Percentiles rank a stretch among this genome's conserved stretches.
Evolutionary conservation across 1,140 invertebrate genomes (phyloP).

Genomic region (Ceratina australensis): DNA sequence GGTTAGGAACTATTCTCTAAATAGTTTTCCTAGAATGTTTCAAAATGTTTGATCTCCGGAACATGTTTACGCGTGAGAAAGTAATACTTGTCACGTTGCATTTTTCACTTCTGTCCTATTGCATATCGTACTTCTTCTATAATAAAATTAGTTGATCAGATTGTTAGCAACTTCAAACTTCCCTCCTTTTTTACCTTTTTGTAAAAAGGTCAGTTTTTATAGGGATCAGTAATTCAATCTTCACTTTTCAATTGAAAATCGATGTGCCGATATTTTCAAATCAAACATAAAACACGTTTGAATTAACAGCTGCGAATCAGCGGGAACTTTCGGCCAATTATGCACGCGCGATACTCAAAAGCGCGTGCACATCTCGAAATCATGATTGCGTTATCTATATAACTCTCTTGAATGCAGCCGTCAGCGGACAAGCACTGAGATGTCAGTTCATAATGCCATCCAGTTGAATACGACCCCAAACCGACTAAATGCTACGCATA

Average conservation of each 20-base stretch:
- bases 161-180: no score
- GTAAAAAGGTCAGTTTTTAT: no score
- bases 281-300: background rate
- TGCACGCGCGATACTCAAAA: background rate
- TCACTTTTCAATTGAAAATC: background rate
- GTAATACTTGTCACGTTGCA: background rate
- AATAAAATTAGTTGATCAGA: no score
- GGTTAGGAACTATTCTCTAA: background rate
- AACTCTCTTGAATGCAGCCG: constrained; percentile 18
- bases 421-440: constrained; percentile 5
- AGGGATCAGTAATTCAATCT: background rate
- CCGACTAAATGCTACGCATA: background rate
- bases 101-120: no score
- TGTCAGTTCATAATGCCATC: constrained; percentile 30
- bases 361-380: constrained; percentile 20
- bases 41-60: background rate
- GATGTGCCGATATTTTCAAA: background rate
- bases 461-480: constrained; percentile 11
- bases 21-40: background rate
- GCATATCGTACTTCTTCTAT: no score
- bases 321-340: constrained; percentile 19
- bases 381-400: constrained; percentile 27
- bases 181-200: no score
- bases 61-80: background rate
- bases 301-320: background rate